Percentiles rank a stretch among this genome's conserved stretches.
phyloP scores from a whole-genome alignment of 2,888 invertebrate species.

The Autographa pulchrina region DNA sequence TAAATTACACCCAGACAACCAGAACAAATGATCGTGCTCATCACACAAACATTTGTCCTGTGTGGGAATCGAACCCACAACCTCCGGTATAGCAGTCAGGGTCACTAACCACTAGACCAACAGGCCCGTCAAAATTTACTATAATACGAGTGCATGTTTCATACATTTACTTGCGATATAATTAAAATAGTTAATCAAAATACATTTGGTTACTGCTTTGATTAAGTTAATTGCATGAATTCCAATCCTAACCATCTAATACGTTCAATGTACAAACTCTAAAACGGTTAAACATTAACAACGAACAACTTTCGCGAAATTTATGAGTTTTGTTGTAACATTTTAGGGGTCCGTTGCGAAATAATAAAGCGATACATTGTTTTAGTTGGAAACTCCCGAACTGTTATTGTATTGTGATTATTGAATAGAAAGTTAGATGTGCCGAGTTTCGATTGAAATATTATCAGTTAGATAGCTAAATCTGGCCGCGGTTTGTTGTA shows the following conservation, averaged over 20 bases:
- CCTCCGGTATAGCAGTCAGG: no score
- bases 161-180: neutral
- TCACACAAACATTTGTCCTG: no score
- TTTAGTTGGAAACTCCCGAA: conserved; percentile 45
- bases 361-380: conserved; percentile 56
- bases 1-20: no score
- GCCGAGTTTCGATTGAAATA: neutral
- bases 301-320: conserved; percentile 50
- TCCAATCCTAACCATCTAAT: conserved; percentile 12
- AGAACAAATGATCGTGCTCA: no score
- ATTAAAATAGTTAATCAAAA: conserved; percentile 5
- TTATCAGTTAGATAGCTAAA: neutral
- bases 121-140: no score
- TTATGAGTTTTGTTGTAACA: conserved; percentile 56
- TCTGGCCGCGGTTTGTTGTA: no score
- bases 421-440: conserved; percentile 18
- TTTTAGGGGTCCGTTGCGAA: conserved; percentile 42
- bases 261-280: conserved; percentile 19
- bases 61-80: no score
- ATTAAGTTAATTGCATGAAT: neutral
- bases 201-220: neutral
- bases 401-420: conserved; percentile 50
- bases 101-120: no score
- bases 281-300: conserved; percentile 47
- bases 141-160: no score